These are phyloP conservation scores for Gallinago media DNA, from an alignment of 2,113 vertebrate species.

Conservation along the genomic window DNA sequence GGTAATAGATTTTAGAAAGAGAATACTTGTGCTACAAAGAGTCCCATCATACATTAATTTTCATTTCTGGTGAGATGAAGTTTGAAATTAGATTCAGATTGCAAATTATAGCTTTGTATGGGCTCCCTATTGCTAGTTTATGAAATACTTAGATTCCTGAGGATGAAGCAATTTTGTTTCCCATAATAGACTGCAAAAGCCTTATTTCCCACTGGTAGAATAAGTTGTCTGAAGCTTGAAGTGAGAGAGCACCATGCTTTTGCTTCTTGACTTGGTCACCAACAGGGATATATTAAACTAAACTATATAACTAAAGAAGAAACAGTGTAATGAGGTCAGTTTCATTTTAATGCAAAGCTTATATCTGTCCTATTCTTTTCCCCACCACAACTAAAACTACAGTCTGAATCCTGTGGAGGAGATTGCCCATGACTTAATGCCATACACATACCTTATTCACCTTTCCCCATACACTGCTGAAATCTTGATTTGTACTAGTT, in stretches of 20 bases:
- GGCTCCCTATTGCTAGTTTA: conserved; percentile 69
- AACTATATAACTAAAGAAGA: conserved; percentile 33
- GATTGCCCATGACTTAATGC: background rate
- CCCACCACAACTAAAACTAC: background rate
- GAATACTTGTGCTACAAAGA: conserved; percentile 42
- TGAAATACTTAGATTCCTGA: conserved; percentile 75
- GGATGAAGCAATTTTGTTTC: conserved; percentile 78
- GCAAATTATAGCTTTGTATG: conserved; percentile 79
- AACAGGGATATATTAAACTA: conserved; percentile 24
- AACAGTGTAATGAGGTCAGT: background rate
- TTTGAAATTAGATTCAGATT: conserved; percentile 82
- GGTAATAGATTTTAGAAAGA: conserved; percentile 56
- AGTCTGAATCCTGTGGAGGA: conserved; percentile 10
- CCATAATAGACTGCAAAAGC: conserved; percentile 69
- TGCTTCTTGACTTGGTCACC: conserved; percentile 74
- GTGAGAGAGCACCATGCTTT: conserved; percentile 24
- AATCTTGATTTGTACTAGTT: background rate
- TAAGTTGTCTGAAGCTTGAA: conserved; percentile 57
- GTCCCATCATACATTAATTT: conserved; percentile 76
- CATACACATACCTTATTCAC: background rate
- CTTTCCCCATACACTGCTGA: background rate
- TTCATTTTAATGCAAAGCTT: conserved; percentile 9
- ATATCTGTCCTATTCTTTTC: background rate
- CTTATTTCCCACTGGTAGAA: conserved; percentile 77
- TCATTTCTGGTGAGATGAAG: conserved; percentile 76